Evolutionary conservation across 2,888 invertebrate genomes (phyloP).

Genomic region (Automeris io): DNA sequence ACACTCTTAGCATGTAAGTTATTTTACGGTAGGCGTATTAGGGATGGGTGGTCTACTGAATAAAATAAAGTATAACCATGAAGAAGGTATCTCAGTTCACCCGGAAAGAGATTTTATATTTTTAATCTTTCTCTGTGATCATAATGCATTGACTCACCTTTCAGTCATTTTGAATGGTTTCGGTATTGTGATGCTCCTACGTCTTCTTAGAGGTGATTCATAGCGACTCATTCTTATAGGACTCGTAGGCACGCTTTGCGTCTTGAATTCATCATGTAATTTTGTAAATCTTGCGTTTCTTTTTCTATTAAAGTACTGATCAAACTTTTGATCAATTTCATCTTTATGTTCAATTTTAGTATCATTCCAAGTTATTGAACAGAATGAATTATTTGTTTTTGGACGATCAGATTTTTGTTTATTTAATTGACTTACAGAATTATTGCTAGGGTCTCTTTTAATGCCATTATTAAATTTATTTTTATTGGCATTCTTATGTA

Average conservation of each 20-base stretch:
- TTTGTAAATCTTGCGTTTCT: conserved; percentile 24
- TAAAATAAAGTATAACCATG: too few relatives aligned
- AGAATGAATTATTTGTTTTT: conserved; percentile 61
- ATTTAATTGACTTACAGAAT: conserved; percentile 33
- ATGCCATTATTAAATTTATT: conserved; percentile 23
- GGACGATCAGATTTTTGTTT: conserved; percentile 40
- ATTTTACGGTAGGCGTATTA: too few relatives aligned
- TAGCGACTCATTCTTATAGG: conserved; percentile 60
- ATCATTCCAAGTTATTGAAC: conserved; percentile 71
- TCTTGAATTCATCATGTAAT: conserved; percentile 46
- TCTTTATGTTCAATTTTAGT: conserved; percentile 45
- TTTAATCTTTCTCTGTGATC: too few relatives aligned
- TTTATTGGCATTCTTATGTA: conserved; percentile 16
- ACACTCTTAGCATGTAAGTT: too few relatives aligned
- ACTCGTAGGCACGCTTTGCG: conserved; percentile 78
- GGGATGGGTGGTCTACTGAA: too few relatives aligned
- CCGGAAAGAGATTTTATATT: too few relatives aligned
- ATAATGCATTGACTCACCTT: conserved; percentile 69
- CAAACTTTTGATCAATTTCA: conserved; percentile 57
- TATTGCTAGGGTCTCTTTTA: conserved; percentile 24
- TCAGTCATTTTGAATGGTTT: conserved; percentile 84
- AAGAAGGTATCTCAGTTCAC: too few relatives aligned
- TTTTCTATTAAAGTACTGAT: conserved; percentile 50
- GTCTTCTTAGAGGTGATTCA: conserved; percentile 36
- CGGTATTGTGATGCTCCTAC: conserved; percentile 75